Evolutionary conservation across 2,113 vertebrate species (phyloP).

Genomic region (Platichthys flesus): DNA sequence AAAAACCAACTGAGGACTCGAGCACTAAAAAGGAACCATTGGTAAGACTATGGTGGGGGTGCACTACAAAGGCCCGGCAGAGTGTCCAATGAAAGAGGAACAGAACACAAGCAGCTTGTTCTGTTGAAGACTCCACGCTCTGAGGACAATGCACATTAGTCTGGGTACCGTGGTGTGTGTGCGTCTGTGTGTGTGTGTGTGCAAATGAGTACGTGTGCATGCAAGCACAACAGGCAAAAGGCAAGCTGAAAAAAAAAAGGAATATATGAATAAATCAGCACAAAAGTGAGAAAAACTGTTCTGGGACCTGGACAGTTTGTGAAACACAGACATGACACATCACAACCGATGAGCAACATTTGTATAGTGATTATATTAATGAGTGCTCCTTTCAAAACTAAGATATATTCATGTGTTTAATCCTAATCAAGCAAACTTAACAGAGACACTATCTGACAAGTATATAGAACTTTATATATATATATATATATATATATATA

Average conservation of each 20-base stretch:
- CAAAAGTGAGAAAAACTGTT: background rate
- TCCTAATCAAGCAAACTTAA: no score
- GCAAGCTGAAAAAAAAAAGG: conserved; percentile 11
- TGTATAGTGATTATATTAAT: no score
- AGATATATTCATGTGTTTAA: background rate
- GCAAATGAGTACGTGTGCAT: background rate
- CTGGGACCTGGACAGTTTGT: background rate
- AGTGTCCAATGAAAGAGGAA: conserved; percentile 63
- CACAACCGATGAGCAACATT: background rate
- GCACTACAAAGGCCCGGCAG: conserved; percentile 58
- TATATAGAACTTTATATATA: no score
- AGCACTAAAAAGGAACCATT: conserved; percentile 66
- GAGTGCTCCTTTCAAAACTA: background rate
- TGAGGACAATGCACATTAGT: conserved; percentile 65
- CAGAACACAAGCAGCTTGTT: conserved; percentile 76
- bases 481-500: background rate
- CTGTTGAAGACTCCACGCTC: conserved; percentile 59
- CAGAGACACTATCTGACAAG: no score
- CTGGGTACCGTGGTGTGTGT: conserved; percentile 31
- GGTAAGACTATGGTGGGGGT: conserved; percentile 60
- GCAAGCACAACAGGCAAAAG: conserved; percentile 6
- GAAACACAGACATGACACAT: background rate
- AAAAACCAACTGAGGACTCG: conserved; percentile 74
- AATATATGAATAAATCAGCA: conserved; percentile 9
- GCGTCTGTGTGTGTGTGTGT: conserved; percentile 12